A percentile compares a stretch with the other conserved stretches of the same genome.
phyloP scores from a whole-genome alignment of 2,113 vertebrate species.

The Meriones unguiculatus region DNA sequence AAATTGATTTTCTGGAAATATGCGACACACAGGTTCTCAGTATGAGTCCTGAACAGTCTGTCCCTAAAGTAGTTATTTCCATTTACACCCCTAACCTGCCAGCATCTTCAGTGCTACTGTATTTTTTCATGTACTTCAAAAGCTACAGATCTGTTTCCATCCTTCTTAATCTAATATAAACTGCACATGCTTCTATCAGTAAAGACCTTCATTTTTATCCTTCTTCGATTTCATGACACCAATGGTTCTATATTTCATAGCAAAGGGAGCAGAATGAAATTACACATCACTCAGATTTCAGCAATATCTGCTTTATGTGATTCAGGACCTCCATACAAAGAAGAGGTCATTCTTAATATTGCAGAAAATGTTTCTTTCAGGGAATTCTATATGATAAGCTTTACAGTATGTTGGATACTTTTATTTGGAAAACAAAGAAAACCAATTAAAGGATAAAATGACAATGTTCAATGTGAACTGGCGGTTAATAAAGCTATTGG shows the following conservation, averaged over 20 bases:
- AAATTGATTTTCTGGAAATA: constrained; percentile 89
- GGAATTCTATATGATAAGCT: constrained; percentile 59
- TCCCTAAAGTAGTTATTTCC: constrained; percentile 90
- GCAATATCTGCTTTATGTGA: constrained; percentile 88
- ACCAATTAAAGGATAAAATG: background rate
- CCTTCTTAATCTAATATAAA: constrained; percentile 89
- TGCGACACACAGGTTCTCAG: constrained; percentile 83
- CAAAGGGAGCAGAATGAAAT: constrained; percentile 87
- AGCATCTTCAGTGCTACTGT: constrained; percentile 79
- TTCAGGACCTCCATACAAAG: constrained; percentile 85
- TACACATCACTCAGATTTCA: constrained; percentile 84
- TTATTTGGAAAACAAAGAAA: constrained; percentile 47
- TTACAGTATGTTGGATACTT: constrained; percentile 59
- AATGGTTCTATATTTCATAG: constrained; percentile 87
- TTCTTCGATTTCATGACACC: constrained; percentile 87
- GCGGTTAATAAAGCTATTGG: background rate
- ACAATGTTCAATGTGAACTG: background rate
- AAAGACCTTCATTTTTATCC: constrained; percentile 88
- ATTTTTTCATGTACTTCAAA: constrained; percentile 87
- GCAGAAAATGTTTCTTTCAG: constrained; percentile 81
- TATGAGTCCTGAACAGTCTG: constrained; percentile 84
- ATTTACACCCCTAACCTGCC: constrained; percentile 87
- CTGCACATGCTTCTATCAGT: constrained; percentile 87
- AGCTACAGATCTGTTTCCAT: constrained; percentile 86
- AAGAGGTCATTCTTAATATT: constrained; percentile 87